Base-by-base conservation (phyloP, 2,797 vertebrate genomes). In the Zonotrichia albicollis region DNA sequence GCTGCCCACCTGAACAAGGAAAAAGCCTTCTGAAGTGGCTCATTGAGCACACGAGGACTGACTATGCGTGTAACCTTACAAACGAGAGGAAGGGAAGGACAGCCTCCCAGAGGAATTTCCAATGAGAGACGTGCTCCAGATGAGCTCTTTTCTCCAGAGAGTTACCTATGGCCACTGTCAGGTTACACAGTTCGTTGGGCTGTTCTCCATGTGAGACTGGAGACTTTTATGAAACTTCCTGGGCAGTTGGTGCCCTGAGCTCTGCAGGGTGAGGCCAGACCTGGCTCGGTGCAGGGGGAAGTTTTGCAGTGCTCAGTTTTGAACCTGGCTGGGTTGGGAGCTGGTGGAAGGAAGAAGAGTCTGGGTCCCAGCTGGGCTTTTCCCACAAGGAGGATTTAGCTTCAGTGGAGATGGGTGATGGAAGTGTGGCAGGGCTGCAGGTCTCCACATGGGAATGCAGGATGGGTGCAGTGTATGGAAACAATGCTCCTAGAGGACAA, bases 401-500 rank as follows among this genome's bases (percentile, higher is more conserved):
- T 80, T 60, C 45, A 30, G 27, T 13, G 26, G 46, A 54, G 42
- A 36, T 0, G 1, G 25, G 4, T 65, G 38, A 3, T 53, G 38
- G 50, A 27, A 32, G 30, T 29, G 16, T 27, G 36, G 30, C 40
- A 67, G 23, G 43, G n/a, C 55, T 80, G 76, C 3, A 2, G 14
- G 27, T n/a, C 17, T 61, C 79, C 20, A 5, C 3, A 27, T 21
- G 48, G 62, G 65, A 76, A 61, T 13, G 15, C 23, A 53, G 68
- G n/a, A 45, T 58, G 38, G 48, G 26, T 46, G 40, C 66, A 40
- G 45, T 57, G 27, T 23, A n/a, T 4, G 18, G 57, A n/a, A 71
- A 57, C 0, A 1, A 2, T n/a, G 18, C 20, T 61, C 46, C 40
- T 38, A 67, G 46, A 68, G 29, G 21, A 34, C 0, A 0, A 74